Conservation (phyloP, 1,140 invertebrate species). For the Anadara kagoshimensis region DNA sequence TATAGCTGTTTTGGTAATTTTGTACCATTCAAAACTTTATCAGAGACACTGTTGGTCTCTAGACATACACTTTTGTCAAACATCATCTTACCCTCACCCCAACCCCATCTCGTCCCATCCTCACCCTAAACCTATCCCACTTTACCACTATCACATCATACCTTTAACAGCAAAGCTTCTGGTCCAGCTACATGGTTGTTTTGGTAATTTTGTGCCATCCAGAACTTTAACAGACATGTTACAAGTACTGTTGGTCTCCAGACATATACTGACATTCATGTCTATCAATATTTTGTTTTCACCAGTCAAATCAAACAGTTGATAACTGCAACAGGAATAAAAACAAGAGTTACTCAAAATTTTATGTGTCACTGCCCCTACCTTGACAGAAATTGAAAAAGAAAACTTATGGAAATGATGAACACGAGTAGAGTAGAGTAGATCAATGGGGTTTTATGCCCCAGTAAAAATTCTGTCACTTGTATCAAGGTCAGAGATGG, state of each 20-base stretch:
- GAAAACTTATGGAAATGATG: neutral
- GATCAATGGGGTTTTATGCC: too few relatives aligned
- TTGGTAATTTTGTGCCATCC: conserved; percentile 4
- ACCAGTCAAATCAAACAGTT: conserved; percentile 12
- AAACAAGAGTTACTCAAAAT: neutral
- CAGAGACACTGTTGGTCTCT: neutral
- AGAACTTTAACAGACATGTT: conserved; percentile 6
- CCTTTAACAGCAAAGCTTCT: conserved; percentile 23
- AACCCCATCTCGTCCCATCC: neutral
- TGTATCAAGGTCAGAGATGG: too few relatives aligned
- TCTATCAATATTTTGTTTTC: conserved; percentile 7
- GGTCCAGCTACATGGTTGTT: conserved; percentile 18
- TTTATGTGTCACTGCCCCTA: too few relatives aligned
- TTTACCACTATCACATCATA: neutral
- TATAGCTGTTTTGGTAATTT: conserved; percentile 14
- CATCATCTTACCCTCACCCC: too few relatives aligned
- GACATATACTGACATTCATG: conserved; percentile 3
- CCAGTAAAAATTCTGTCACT: too few relatives aligned
- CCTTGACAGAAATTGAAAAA: neutral
- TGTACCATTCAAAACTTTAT: neutral
- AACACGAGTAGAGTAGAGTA: too few relatives aligned
- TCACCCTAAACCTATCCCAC: neutral
- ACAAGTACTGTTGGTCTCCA: conserved; percentile 7
- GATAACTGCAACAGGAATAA: neutral
- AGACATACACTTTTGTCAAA: conserved; percentile 12